These are phyloP conservation scores for Ctenosaura bakeri DNA, from an alignment of 2,797 vertebrate species.

Conservation along the genomic window DNA sequence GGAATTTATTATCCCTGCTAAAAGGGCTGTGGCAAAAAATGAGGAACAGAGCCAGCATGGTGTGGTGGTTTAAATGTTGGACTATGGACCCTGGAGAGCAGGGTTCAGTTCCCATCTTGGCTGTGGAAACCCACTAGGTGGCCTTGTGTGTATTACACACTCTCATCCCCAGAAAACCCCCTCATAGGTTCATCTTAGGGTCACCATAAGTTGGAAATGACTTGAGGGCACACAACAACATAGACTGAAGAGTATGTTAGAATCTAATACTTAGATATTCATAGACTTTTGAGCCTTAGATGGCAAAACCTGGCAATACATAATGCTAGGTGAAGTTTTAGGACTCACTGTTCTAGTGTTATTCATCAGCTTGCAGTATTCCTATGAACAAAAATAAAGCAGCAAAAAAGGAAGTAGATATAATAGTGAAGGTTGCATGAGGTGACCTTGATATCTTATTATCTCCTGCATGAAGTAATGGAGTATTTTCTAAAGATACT, in stretches of 20 bases:
- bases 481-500: conserved; percentile 10
- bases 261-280: not conserved
- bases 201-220: no score
- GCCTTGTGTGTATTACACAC: no score
- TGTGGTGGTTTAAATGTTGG: no score
- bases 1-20: no score
- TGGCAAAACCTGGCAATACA: not conserved
- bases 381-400: not conserved
- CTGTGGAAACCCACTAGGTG: no score
- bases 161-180: no score
- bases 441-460: conserved; percentile 6
- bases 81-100: no score
- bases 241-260: not conserved
- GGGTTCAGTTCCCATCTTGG: no score
- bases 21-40: not conserved
- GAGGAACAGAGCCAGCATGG: not conserved
- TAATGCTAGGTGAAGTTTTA: not conserved
- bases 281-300: not conserved
- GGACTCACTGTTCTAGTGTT: not conserved
- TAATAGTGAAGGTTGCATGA: not conserved
- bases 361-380: not conserved
- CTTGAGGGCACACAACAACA: not conserved
- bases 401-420: not conserved
- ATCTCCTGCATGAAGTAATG: conserved; percentile 1
- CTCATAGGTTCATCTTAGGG: no score